Percentiles rank a stretch among this genome's conserved stretches.
phyloP scores from a whole-genome alignment of 2,113 vertebrate species.

The Heterochromis multidens region DNA sequence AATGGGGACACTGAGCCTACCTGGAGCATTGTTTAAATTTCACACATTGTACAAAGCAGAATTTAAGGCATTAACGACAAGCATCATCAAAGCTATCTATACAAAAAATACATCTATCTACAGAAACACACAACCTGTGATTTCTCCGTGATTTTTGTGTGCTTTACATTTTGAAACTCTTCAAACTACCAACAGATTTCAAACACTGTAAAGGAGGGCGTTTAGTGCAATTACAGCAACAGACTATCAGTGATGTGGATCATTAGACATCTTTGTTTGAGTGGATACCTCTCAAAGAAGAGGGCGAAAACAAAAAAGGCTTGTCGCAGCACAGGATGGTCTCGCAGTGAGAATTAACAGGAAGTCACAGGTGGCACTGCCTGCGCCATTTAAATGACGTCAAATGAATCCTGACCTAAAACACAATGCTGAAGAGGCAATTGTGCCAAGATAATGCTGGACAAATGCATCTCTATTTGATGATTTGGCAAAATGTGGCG shows the following conservation, averaged over 20 bases:
- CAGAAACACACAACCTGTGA: constrained; percentile 64
- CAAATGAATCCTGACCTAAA: constrained; percentile 27
- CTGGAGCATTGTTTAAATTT: constrained; percentile 31
- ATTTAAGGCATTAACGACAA: constrained; percentile 80
- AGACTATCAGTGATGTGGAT: constrained; percentile 52
- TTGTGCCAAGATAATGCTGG: not conserved
- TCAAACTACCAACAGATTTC: constrained; percentile 62
- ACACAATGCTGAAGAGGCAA: not conserved
- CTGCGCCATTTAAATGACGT: constrained; percentile 20
- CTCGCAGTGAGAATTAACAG: constrained; percentile 6
- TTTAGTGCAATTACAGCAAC: constrained; percentile 78
- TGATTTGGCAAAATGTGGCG: constrained; percentile 19
- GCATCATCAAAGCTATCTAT: constrained; percentile 67
- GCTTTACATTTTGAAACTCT: constrained; percentile 59
- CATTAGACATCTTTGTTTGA: constrained; percentile 26
- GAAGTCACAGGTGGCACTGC: constrained; percentile 37
- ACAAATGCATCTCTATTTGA: not conserved
- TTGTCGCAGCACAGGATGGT: not conserved
- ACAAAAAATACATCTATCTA: constrained; percentile 66
- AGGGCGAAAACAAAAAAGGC: not conserved
- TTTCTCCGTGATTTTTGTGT: constrained; percentile 53
- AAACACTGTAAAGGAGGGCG: constrained; percentile 68
- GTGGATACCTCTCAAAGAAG: constrained; percentile 8
- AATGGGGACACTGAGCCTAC: constrained; percentile 9
- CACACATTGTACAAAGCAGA: constrained; percentile 67